phyloP scores from a whole-genome alignment of 2,797 vertebrate genomes.

The Botia almorhae region DNA sequence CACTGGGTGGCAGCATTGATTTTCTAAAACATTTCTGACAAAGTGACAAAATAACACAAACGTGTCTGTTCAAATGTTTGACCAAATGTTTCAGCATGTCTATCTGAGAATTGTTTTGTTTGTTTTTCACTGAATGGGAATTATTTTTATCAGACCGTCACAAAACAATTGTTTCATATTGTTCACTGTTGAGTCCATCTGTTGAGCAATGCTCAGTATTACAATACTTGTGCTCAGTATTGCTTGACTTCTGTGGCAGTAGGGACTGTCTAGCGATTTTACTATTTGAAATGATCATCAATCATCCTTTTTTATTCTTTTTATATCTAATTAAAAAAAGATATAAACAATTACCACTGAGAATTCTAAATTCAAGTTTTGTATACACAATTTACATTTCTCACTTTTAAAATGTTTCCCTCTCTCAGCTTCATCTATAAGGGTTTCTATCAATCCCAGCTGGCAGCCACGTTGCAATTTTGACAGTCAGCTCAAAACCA shows the following conservation, averaged over 20 bases:
- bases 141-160: not conserved
- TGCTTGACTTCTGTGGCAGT: not conserved
- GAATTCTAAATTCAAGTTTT: too few species aligned
- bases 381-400: too few species aligned
- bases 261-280: not conserved
- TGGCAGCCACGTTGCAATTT: not conserved
- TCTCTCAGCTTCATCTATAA: not conserved
- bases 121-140: too few species aligned
- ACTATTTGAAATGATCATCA: not conserved
- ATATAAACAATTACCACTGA: too few species aligned
- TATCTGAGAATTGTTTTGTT: not conserved
- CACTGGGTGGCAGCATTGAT: constrained; percentile 62
- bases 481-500: constrained; percentile 18
- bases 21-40: constrained; percentile 7
- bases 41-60: too few species aligned
- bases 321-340: too few species aligned
- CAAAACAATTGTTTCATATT: not conserved
- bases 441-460: constrained; percentile 16
- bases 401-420: not conserved
- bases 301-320: too few species aligned
- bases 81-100: not conserved
- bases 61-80: not conserved
- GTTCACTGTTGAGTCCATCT: not conserved
- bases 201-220: not conserved
- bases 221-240: not conserved